Base-by-base conservation (phyloP, 2,797 vertebrate genomes). In the Jordanella pulchra region DNA sequence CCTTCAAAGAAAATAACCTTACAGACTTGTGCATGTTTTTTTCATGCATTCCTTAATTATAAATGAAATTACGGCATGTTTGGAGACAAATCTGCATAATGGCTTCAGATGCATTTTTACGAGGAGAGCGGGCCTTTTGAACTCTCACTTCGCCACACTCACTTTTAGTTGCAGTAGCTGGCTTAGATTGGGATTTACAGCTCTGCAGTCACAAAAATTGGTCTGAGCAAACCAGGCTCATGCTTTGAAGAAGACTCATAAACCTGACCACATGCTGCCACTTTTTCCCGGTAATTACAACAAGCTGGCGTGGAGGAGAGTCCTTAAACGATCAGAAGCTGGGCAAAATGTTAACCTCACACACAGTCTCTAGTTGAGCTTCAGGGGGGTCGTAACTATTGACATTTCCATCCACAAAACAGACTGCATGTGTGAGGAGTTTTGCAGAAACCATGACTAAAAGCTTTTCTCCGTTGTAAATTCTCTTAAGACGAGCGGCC, bases 271-370 rank as follows among this genome's bases (percentile, higher is more conserved):
- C 95, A 95, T 93, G 90, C 91, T 92, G 89, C 91, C 83, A 92
- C 93, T 95, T 93, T 91, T 91, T 91, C 89, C 87, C 91, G 82
- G 93, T 96, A 96, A 97, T 97, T 96, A 95, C 95, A 95, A 92
- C 93, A 95, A 95, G 92, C 92, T 94, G 94, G 89, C 35, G 77
- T 91, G 89, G 87, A 93, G 92, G 84, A 93, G 92, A 89, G 91
- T 85, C 89, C 44, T 93, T 90, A 90, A 90, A 93, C 93, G 93
- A 95, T 92, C 88, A 87, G 82, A 86, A 84, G 89, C 88, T 79
- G 66, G 65, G 85, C 87, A 80, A 93, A 90, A 93, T 87, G 92
- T 91, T 90, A 91, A 91, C 82, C 86, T 84, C 77, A 77, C 91
- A 90, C 91, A 73, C 81, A 75, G 75, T 69, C 67, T 69, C 90